Evolutionary conservation across 2,797 vertebrate species (phyloP), one percentile per base, ranked within the genome.

Genomic region (Huso huso): DNA sequence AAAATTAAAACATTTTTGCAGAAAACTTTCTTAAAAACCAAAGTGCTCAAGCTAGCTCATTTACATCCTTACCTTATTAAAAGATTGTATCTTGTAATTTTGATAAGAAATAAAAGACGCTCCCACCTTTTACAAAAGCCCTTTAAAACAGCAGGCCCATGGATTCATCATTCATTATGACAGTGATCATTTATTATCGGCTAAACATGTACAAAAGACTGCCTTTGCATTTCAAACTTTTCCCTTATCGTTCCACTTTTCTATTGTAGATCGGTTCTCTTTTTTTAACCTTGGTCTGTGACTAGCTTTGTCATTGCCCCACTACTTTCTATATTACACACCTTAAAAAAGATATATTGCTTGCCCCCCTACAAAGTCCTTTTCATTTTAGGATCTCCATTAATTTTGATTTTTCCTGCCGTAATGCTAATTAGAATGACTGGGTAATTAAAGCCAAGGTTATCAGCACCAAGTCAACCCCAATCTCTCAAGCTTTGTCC

Each of bases 131-230:
- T 74, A 67, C 76, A 48, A 37, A 37, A 74, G 75, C 71, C 50
- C 82, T 88, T 83, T 86, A 82, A 86, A 18, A 89, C 84, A 84
- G 83, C 61, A 73, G 76, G 70, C 71, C 63, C 51, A 64, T 77
- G 68, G 73, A 75, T 78, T 84, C 88, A 91, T 90, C 83, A 82
- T 83, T 90, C 86, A 90, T 86, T 82, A 86, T 86, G 87, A 88
- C 88, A 85, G 79, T 85, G 86, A 87, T 88, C 84, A 87, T 89
- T 82, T 87, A 86, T 87, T 89, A 87, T 75, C 61, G 72, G 80
- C 79, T 82, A 71, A 78, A 86, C 87, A 85, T 84, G 81, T 82
- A 86, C 84, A 82, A 84, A 84, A 79, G 78, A 77, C 68, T 68
- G 69, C 76, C 74, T 72, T 78, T 5, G 55, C 55, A 58, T 6